Evolutionary conservation across 2,113 vertebrate species (phyloP).

Genomic region (Sakesphorus luctuosus): DNA sequence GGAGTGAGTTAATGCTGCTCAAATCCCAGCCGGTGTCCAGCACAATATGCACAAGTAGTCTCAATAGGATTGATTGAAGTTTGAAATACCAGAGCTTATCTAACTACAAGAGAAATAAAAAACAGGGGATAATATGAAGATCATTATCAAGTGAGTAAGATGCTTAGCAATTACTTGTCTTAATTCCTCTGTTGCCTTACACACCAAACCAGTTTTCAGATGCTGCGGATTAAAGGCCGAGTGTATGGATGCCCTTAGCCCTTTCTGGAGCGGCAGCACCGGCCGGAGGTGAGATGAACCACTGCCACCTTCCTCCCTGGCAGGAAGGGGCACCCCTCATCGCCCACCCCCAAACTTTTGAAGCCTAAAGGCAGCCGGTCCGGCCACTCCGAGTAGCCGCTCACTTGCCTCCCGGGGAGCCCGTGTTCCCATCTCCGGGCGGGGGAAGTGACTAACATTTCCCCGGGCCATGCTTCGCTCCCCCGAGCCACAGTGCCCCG

Average conservation of each 20-base stretch:
- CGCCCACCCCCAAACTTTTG: neutral
- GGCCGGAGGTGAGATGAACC: neutral
- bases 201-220: neutral
- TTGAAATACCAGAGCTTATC: neutral
- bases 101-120: neutral
- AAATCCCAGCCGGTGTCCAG: neutral
- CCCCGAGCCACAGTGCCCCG: neutral
- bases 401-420: neutral
- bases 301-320: too few relatives aligned
- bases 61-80: neutral
- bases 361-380: neutral
- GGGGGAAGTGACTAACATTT: too few relatives aligned
- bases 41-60: neutral
- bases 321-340: neutral
- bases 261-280: neutral
- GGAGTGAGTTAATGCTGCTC: neutral
- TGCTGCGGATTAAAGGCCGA: neutral
- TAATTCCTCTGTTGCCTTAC: neutral
- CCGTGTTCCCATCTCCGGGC: fast-evolving
- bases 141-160: neutral
- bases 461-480: fast-evolving
- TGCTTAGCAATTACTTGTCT: neutral
- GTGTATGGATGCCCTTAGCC: fast-evolving
- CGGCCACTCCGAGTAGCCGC: neutral
- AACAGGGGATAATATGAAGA: neutral